Base-by-base conservation (phyloP, 2,888 invertebrate species). In the Dexiosoma caninum region DNA sequence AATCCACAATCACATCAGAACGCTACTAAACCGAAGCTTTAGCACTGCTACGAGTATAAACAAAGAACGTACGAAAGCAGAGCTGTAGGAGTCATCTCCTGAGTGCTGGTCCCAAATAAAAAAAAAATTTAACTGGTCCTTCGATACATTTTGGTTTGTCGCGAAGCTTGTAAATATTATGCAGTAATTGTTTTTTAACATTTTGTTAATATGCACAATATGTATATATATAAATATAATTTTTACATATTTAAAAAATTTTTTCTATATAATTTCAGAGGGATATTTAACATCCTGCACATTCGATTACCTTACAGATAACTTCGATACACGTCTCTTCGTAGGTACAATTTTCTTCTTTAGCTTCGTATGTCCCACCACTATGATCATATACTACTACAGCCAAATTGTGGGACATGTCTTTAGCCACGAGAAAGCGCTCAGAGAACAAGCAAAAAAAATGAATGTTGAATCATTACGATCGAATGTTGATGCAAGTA, bases 391-490 rank as follows among this genome's bases (percentile, higher is more conserved):
- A 60, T 95, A 94, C 88, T 96, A 95, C 90, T 96, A 96, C 90
- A 95, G 95, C 78, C 95, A 96, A 86, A 95, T 96, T 82, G 95
- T 96, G n/a, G 94, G 89, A 60, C 95, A 96, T 88, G 96, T 96
- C n/a, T 94, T 95, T 82, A 93, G 93, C 57, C 96, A 97, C 84
- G 96, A 96, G 88, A 96, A 95, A 85, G 94, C 95, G 49, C 91
- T 96, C 21, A 93, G 93, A 86, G 94, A 94, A 78, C 89, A 94
- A 92, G 96, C 96, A 0, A 96, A 96, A 87, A 96, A 96, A 90
- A 97, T 96, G 96, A 96, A 96, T 86, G 95, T 96, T 0, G 96
- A 96, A 85, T 96, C 96, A 1, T 90, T 96, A 35, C 92, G 96
- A 62, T 92, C 93, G 14, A 90, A 86, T 91, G 93, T 81, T 93